phyloP scores from a whole-genome alignment of 2,797 vertebrate genomes.

The Pseudotriccus pelzelni region DNA sequence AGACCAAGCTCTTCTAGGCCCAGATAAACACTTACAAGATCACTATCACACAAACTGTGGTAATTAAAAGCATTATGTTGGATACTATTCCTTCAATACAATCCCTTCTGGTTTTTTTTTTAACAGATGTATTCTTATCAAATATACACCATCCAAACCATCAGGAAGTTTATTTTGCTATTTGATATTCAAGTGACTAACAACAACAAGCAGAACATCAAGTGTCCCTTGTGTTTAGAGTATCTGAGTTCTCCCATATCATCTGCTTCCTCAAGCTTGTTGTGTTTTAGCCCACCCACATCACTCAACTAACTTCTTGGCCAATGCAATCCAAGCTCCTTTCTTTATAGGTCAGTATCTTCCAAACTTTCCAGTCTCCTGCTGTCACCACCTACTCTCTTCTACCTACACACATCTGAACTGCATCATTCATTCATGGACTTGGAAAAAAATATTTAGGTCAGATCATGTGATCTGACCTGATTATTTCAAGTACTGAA shows the following conservation, averaged over 20 bases:
- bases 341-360: neutral
- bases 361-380: neutral
- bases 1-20: neutral
- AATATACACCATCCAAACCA: neutral
- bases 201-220: neutral
- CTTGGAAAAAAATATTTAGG: conserved; percentile 18
- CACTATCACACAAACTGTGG: neutral
- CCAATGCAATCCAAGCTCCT: neutral
- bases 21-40: neutral
- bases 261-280: neutral
- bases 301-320: neutral
- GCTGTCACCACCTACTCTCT: conserved; percentile 13
- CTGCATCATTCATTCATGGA: neutral
- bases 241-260: neutral
- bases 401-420: neutral
- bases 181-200: neutral
- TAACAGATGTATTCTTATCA: neutral
- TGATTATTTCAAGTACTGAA: neutral
- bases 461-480: conserved; percentile 22
- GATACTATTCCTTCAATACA: neutral
- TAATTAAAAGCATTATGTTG: neutral
- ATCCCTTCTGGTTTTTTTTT: neutral
- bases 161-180: neutral
- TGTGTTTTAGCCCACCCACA: neutral
- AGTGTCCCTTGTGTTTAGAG: neutral